Percentiles rank a stretch among this genome's conserved stretches.
Conservation (phyloP, 2,888 invertebrate genomes). For the Agrochola circellaris region DNA sequence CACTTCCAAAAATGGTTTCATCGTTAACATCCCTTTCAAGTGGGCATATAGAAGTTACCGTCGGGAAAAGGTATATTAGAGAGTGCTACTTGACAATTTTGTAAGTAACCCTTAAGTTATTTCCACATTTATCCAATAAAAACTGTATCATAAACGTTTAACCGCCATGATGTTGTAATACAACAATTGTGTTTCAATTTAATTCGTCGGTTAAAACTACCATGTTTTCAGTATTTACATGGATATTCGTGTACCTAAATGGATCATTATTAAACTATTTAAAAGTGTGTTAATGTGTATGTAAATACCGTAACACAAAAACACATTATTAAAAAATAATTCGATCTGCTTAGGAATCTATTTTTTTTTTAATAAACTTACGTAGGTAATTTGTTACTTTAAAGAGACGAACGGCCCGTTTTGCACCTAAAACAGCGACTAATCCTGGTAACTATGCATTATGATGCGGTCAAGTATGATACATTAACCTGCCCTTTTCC, state of each 20-base stretch:
- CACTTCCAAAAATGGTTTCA: constrained; percentile 55
- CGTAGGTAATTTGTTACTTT: not conserved
- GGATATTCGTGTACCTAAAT: not conserved
- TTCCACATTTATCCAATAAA: constrained; percentile 14
- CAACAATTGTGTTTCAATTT: not conserved
- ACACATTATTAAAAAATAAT: not conserved
- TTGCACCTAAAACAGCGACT: constrained; percentile 16
- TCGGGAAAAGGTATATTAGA: constrained; percentile 47
- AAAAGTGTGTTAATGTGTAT: not conserved
- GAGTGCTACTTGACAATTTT: constrained; percentile 23
- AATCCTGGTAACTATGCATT: constrained; percentile 38
- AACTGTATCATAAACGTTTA: not conserved
- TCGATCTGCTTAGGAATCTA: not conserved
- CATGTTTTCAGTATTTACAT: not conserved
- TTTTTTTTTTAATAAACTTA: no score
- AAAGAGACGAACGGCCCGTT: constrained; percentile 3
- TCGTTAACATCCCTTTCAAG: constrained; percentile 59
- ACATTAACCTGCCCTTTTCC: constrained; percentile 32
- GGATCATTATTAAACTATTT: not conserved
- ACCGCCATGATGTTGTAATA: not conserved
- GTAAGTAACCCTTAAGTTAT: constrained; percentile 15
- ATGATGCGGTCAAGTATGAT: constrained; percentile 40
- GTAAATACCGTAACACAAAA: not conserved
- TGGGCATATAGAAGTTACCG: constrained; percentile 58
- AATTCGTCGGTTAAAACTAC: not conserved